Base-by-base conservation (phyloP, 2,113 vertebrate species). In the Canis aureus region DNA sequence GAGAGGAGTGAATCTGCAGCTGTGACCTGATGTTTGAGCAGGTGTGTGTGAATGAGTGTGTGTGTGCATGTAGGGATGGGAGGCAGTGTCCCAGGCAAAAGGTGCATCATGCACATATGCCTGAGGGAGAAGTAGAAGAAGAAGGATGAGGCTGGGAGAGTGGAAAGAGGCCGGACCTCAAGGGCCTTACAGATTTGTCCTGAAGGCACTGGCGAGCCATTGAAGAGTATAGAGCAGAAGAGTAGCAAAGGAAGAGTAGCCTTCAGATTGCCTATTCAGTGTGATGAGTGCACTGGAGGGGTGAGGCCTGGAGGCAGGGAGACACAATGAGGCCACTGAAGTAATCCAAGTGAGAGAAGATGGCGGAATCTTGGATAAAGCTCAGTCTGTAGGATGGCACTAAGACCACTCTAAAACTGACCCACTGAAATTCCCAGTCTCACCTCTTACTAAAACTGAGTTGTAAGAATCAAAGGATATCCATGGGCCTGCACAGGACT, bases 1-100 rank as follows among this genome's bases (percentile, higher is more conserved):
- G 22, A 87, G 60, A 62, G 27, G 80, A 32, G 5, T 9, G 35
- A 16, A 1, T 64, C 67, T 22, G 22, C 35, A 67, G 66, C 64
- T 20, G 22, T 7, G 38, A 67, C 22, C 76, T 59, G 29, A 64
- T 29, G 16, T 22, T 1, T 32, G 55, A 64, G 59, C 7, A 15
- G 25, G 11, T 9, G 8, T 17, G 8, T 19, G 29, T 22, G 62
- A 6, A 8, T 16, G 55, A 5, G 13, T 1, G 20, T 1, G 10
- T 5, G 1, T 3, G 13, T 25, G 27, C 15, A 15, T 32, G 35
- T 11, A 53, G 3, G 25, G 10, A 9, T 85, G 20, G 20, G 32
- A 29, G n/a, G 13, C 9, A 66, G 53, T 71, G 16, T 53, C 57
- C 55, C 16, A 32, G 78, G 62, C 9, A 79, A 87, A 83, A 55